phyloP scores from a whole-genome alignment of 1,140 invertebrate species.

The Aphaenogaster ashmeadi region DNA sequence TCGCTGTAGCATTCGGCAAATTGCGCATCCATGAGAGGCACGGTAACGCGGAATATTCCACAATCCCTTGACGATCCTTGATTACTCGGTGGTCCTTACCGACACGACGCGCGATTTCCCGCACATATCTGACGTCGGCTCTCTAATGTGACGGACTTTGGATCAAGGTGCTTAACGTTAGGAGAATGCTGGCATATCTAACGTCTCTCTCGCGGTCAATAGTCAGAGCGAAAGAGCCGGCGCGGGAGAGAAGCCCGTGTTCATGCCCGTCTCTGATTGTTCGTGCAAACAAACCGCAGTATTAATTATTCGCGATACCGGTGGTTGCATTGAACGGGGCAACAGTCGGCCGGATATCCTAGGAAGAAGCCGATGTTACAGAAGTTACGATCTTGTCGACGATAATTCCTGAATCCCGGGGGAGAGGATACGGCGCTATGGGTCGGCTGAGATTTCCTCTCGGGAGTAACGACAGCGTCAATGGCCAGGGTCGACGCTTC shows the following conservation, averaged over 20 bases:
- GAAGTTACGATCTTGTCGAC: constrained; percentile 57
- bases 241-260: constrained; percentile 40
- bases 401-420: constrained; percentile 45
- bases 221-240: constrained; percentile 44
- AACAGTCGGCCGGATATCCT: constrained; percentile 42
- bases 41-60: constrained; percentile 49
- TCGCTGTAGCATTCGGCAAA: constrained; percentile 50
- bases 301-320: constrained; percentile 74
- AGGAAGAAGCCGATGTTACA: constrained; percentile 41
- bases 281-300: constrained; percentile 74
- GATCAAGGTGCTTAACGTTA: constrained; percentile 67
- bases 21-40: constrained; percentile 44
- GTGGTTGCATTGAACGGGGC: constrained; percentile 59
- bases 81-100: constrained; percentile 63
- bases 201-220: constrained; percentile 73
- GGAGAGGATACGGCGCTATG: not conserved
- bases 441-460: constrained; percentile 37
- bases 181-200: constrained; percentile 63
- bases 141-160: constrained; percentile 66
- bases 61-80: constrained; percentile 69
- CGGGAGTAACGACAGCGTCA: constrained; percentile 40
- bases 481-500: constrained; percentile 28
- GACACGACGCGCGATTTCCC: constrained; percentile 63
- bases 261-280: constrained; percentile 68
- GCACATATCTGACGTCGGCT: constrained; percentile 53